A percentile compares a stretch with the other conserved stretches of the same genome.
These are phyloP conservation scores for Hippocampus barbouri DNA, from an alignment of 2,113 vertebrate species.

Conservation along the genomic window DNA sequence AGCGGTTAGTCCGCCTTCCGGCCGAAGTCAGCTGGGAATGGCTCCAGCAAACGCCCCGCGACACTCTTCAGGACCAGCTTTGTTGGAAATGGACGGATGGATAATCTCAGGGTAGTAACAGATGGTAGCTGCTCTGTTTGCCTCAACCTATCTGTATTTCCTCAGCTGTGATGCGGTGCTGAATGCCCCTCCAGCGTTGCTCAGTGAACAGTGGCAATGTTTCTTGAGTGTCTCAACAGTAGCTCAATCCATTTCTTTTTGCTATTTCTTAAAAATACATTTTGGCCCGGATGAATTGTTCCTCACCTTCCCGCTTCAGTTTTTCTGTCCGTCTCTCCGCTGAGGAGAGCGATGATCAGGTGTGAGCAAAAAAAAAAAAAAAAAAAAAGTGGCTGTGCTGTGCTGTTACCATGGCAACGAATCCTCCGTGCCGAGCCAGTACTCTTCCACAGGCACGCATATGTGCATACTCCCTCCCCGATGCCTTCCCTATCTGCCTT, in stretches of 20 bases:
- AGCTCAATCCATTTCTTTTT: neutral
- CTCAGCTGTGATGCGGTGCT: no score
- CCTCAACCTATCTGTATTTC: no score
- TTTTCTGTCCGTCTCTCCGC: constrained; percentile 21
- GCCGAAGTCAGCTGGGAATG: no score
- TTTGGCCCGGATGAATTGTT: neutral
- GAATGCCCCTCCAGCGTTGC: no score
- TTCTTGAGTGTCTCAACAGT: neutral
- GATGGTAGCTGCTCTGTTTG: no score
- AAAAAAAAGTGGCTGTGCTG: constrained; percentile 34
- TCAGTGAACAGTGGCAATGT: neutral
- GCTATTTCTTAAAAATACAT: neutral
- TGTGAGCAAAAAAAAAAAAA: neutral
- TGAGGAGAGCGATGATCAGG: constrained; percentile 24
- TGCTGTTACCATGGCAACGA: constrained; percentile 75
- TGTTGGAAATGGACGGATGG: no score
- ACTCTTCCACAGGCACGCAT: constrained; percentile 43
- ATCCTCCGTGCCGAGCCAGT: constrained; percentile 58
- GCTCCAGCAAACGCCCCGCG: no score
- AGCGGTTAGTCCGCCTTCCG: no score
- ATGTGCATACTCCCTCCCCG: constrained; percentile 12
- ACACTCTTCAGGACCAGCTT: no score
- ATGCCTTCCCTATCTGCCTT: constrained; percentile 31
- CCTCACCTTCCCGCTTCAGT: constrained; percentile 24
- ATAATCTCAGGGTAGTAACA: no score